A percentile compares a stretch with the other conserved stretches of the same genome.
Evolutionary conservation across 2,113 vertebrate genomes (phyloP).

Genomic region (Mus spicilegus): DNA sequence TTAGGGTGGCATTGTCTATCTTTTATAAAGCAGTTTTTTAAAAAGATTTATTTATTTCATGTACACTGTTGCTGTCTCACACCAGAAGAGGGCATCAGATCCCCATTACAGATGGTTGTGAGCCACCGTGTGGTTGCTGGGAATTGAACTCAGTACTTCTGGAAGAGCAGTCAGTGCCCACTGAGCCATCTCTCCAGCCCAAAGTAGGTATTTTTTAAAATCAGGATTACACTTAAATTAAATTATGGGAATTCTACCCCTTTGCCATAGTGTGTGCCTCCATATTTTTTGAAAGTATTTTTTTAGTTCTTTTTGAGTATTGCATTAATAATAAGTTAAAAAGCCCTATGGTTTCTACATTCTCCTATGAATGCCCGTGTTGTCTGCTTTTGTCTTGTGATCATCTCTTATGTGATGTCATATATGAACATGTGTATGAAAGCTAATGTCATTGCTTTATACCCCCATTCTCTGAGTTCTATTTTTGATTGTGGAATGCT

Average conservation of each 20-base stretch:
- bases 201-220: background rate
- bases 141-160: too few species aligned
- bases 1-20: background rate
- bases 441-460: background rate
- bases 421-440: background rate
- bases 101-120: too few species aligned
- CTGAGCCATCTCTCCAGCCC: too few species aligned
- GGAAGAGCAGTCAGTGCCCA: too few species aligned
- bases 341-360: background rate
- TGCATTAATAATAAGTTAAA: background rate
- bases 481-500: constrained; percentile 1
- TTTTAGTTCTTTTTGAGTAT: background rate
- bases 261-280: background rate
- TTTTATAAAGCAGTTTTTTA: background rate
- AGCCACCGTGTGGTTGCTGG: too few species aligned
- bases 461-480: background rate
- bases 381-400: background rate
- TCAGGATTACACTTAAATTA: background rate
- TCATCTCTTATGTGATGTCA: background rate
- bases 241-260: background rate
- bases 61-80: too few species aligned
- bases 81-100: too few species aligned
- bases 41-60: too few species aligned
- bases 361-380: background rate
- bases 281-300: background rate